Evolutionary conservation across 2,113 vertebrate species (phyloP), one percentile per base, ranked within the genome.

Genomic region (Cephalopholis sonnerati): DNA sequence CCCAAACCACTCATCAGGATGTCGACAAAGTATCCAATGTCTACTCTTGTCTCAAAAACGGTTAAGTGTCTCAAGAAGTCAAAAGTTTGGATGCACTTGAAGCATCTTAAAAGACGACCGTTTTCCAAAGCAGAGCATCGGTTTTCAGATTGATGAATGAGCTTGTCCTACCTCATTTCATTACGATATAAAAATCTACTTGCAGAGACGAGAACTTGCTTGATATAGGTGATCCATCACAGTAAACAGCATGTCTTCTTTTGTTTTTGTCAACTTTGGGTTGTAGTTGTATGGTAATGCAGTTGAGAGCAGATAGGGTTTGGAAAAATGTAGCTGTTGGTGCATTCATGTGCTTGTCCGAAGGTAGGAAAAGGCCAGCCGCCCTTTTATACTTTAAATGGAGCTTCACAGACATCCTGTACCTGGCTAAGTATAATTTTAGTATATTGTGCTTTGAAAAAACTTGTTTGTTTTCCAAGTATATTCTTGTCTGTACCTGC

Each of bases 221-320:
- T 67, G 58, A 77, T 32, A 8, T n/a, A 39, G 29, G 55, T 69
- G 17, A 81, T 87, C 65, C 69, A 87, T 87, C 80, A 76, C 39
- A 32, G 44, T 53, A 25, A 73, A 62, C 20, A 1, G 20, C 20
- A 7, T 41, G 74, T 58, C 54, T 69, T 15, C 29, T 44, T 70
- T 44, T 22, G 41, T 57, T 72, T 79, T 13, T 57, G n/a, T 64
- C 59, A 72, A 80, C 54, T 17, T 32, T 25, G 9, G 22, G 9
- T 55, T 39, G 59, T 10, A 24, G 69, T 27, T 55, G 22, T 24
- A 39, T 39, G 41, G 9, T 29, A 61, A 65, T 9, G 59, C 25
- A n/a, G 29, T n/a, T 54, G 24, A 44, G 41, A 71, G 58, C 27
- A 3, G 22, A 55, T 27, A 48, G 0, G 18, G 11, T n/a, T 68